Evolutionary conservation across 2,113 vertebrate species (phyloP).

Genomic region (Nesogale talazaci): DNA sequence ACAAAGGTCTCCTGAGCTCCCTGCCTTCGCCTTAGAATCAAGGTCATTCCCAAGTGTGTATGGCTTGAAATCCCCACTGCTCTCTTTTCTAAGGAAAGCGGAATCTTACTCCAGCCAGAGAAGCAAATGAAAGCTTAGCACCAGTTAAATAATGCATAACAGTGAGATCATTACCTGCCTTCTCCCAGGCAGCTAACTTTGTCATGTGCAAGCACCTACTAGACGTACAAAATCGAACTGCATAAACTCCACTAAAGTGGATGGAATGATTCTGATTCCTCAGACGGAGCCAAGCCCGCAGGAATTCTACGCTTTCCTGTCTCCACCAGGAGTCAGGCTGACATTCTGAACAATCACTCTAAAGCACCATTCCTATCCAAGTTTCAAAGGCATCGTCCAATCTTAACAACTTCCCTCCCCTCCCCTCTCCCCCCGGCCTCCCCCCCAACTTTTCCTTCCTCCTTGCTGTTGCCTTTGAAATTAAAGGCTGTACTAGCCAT

Average conservation of each 20-base stretch:
- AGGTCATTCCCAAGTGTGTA: background rate
- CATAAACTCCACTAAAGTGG: background rate
- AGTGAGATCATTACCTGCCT: slow-evolving; percentile 30
- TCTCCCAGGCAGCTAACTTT: slow-evolving; percentile 14
- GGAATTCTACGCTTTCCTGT: slow-evolving; percentile 6
- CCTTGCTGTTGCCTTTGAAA: slow-evolving; percentile 54
- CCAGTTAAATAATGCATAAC: slow-evolving; percentile 51
- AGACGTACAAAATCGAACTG: background rate
- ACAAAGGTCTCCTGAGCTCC: background rate
- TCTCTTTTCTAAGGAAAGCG: slow-evolving; percentile 40
- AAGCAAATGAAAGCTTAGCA: slow-evolving; percentile 53
- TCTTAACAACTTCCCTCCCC: background rate
- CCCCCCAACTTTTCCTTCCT: slow-evolving; percentile 20
- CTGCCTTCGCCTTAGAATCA: background rate
- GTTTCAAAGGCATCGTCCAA: slow-evolving; percentile 35
- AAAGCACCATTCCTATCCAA: slow-evolving; percentile 29
- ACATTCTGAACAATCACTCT: slow-evolving; percentile 31
- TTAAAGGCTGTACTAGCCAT: background rate
- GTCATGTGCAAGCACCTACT: slow-evolving; percentile 2
- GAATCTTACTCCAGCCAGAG: slow-evolving; percentile 18
- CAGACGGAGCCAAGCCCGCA: background rate
- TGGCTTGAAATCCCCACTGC: background rate
- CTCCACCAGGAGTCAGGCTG: slow-evolving; percentile 13
- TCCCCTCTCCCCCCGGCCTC: background rate
- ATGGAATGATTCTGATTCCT: background rate